Percentiles rank a stretch among this genome's conserved stretches.
phyloP scores from a whole-genome alignment of 2,797 vertebrate genomes.

The Danionella dracula region DNA sequence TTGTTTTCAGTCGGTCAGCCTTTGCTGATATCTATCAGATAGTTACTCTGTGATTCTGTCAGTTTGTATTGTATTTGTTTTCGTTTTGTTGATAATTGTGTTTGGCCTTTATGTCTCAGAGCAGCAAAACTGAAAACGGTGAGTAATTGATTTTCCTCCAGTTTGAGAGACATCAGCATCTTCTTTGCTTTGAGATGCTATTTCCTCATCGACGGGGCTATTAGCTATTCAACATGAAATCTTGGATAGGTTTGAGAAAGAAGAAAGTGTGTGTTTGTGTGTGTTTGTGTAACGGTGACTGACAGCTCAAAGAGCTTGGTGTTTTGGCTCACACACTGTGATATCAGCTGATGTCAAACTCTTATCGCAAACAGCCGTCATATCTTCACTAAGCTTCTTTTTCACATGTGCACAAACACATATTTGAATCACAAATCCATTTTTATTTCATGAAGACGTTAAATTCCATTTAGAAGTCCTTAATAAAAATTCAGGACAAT shows the following conservation, averaged over 20 bases:
- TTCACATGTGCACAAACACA: constrained; percentile 6
- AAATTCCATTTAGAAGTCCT: no score
- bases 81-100: constrained; percentile 47
- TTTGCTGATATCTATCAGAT: constrained; percentile 43
- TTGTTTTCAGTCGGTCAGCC: constrained; percentile 45
- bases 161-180: constrained; percentile 45
- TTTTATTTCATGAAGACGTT: no score
- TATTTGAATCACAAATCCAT: background rate
- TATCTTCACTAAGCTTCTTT: background rate
- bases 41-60: constrained; percentile 42
- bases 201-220: constrained; percentile 38
- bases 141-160: constrained; percentile 48
- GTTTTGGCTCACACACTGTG: constrained; percentile 10
- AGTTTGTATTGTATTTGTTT: constrained; percentile 45
- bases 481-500: no score
- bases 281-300: constrained; percentile 12
- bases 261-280: background rate
- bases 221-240: constrained; percentile 35
- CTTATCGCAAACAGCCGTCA: constrained; percentile 10
- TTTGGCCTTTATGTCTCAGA: constrained; percentile 46
- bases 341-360: constrained; percentile 34
- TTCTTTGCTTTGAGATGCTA: constrained; percentile 42
- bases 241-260: constrained; percentile 25
- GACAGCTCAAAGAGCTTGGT: constrained; percentile 22
- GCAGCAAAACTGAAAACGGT: constrained; percentile 40